Evolutionary conservation across 2,113 vertebrate genomes (phyloP).

Genomic region (Brachionichthys hirsutus): DNA sequence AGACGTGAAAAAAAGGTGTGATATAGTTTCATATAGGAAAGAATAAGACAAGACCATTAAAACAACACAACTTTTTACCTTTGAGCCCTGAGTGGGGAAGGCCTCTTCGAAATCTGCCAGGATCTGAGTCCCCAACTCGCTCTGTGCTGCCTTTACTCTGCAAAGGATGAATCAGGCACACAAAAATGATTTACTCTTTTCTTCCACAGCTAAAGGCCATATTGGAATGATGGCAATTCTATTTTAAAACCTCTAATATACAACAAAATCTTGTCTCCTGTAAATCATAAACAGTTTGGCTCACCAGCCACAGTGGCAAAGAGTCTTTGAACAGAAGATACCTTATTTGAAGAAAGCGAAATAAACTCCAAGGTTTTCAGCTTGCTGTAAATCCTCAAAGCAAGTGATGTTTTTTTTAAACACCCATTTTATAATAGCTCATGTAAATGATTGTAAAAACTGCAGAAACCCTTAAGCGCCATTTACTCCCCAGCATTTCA

Average conservation of each 20-base stretch:
- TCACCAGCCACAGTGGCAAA: neutral
- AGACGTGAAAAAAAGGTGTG: neutral
- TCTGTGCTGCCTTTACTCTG: conserved; percentile 96
- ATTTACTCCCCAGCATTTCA: neutral
- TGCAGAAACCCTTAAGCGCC: neutral
- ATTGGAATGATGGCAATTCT: too few species aligned
- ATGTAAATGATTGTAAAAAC: neutral
- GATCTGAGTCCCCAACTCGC: conserved; percentile 95
- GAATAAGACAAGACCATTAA: neutral
- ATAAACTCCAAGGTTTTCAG: neutral
- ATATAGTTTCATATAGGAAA: neutral
- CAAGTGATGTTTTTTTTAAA: neutral
- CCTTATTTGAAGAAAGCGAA: neutral
- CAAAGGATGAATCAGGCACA: conserved; percentile 22
- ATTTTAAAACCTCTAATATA: too few species aligned
- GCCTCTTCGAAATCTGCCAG: conserved; percentile 97
- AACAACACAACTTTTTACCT: conserved; percentile 77
- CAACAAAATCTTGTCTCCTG: too few species aligned
- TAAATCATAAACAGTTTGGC: too few species aligned
- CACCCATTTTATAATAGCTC: neutral
- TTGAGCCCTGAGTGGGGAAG: conserved; percentile 93
- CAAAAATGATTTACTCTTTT: too few species aligned
- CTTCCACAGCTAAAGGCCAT: too few species aligned
- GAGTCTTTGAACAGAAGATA: neutral
- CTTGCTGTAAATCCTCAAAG: neutral